phyloP scores from a whole-genome alignment of 2,888 invertebrate genomes.

The Ctenicera cuprea region DNA sequence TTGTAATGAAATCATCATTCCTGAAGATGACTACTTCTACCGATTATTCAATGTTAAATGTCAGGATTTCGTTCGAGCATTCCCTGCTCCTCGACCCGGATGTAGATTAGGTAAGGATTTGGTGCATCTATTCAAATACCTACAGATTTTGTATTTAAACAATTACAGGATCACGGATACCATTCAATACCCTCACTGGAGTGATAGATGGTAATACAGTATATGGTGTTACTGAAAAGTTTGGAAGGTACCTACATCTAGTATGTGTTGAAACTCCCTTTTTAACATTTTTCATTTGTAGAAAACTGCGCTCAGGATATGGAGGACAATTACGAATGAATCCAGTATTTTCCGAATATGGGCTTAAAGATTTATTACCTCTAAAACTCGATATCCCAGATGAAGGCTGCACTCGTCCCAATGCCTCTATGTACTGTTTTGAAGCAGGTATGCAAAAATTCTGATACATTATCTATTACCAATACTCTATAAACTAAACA shows the following conservation, averaged over 20 bases:
- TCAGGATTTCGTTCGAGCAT: slow-evolving; percentile 92
- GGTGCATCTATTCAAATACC: not conserved
- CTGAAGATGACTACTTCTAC: slow-evolving; percentile 94
- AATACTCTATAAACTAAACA: slow-evolving; percentile 31
- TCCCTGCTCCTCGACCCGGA: slow-evolving; percentile 90
- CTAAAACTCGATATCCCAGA: slow-evolving; percentile 92
- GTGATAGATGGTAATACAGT: slow-evolving; percentile 93
- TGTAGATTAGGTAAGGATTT: slow-evolving; percentile 84
- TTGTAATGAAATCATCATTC: slow-evolving; percentile 91
- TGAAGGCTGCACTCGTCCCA: slow-evolving; percentile 93
- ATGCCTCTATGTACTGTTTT: slow-evolving; percentile 93
- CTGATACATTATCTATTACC: slow-evolving; percentile 29
- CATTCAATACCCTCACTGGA: slow-evolving; percentile 91
- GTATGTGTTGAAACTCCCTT: not conserved
- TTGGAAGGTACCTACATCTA: slow-evolving; percentile 78
- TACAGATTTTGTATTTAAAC: not conserved
- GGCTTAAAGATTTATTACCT: slow-evolving; percentile 90
- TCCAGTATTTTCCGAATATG: slow-evolving; percentile 90
- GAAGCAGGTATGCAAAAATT: slow-evolving; percentile 82
- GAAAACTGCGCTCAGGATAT: slow-evolving; percentile 88
- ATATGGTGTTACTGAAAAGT: slow-evolving; percentile 90
- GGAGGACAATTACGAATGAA: slow-evolving; percentile 91
- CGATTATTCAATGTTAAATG: slow-evolving; percentile 88
- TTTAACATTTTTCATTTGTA: slow-evolving; percentile 63
- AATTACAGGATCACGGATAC: slow-evolving; percentile 83